Evolutionary conservation across 2,797 vertebrate species (phyloP), one percentile per base, ranked within the genome.

Genomic region (Octomys mimax): DNA sequence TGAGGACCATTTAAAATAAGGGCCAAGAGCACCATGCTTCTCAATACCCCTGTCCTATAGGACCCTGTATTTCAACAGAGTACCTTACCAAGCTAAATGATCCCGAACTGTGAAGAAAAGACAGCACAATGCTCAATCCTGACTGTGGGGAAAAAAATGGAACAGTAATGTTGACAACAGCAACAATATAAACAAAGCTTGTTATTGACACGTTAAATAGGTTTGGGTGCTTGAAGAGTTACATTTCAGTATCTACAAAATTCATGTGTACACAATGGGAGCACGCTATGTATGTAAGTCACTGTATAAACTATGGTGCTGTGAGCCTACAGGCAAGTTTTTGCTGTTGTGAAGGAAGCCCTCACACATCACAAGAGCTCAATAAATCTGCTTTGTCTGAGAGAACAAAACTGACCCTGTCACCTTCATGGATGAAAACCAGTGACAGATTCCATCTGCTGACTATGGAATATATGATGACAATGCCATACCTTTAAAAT

Each of bases 361-460:
- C 54, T 79, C 66, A 80, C 2, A 36, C 61, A 87, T 79, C 19
- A 2, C 21, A 75, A 92, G 88, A 57, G 70, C 70, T 92, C 86
- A 80, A 81, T 92, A 91, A 87, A 81, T 95, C 80, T 91, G 59
- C 92, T 26, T n/a, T 92, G 54, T 87, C 49, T 68, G 49, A 86
- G 83, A 89, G 36, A 59, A 14, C 14, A 22, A 84, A 92, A 92
- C 2, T 26, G 57, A 78, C 89, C 81, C 2, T 36, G 49, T 89
- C 89, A 77, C 61, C 91, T 95, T 88, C 75, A 49, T 59, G 95
- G 83, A 86, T 59, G 79, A 89, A 87, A 52, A 73, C 75, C 31
- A 52, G 52, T 57, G 26, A 95, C 24, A 89, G 88, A 88, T 21
- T 57, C n/a, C 80, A 52, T 80, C 91, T 78, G 77, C 62, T 68